Evolutionary conservation across 2,888 invertebrate species (phyloP).

Genomic region (Hyalella azteca): DNA sequence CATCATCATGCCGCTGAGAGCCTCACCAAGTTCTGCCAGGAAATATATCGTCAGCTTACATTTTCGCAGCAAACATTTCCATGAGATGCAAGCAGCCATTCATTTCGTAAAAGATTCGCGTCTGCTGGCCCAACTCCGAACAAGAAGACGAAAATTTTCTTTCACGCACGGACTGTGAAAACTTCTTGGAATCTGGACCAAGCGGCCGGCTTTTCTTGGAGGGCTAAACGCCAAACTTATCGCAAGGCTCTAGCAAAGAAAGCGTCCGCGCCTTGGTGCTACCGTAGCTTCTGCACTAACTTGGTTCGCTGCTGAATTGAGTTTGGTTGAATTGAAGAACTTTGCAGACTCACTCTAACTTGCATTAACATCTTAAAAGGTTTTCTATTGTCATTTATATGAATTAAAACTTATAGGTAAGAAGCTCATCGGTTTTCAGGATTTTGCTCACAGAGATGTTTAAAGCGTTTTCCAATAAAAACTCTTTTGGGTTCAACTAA

Average conservation of each 20-base stretch:
- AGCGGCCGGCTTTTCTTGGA: background rate
- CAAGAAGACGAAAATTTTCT: background rate
- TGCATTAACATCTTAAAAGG: too few species aligned
- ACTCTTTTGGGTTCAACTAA: too few species aligned
- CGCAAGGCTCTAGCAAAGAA: background rate
- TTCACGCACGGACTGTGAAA: slow-evolving; percentile 1
- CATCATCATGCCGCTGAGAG: too few species aligned
- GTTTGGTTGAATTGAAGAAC: background rate
- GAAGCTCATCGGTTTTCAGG: too few species aligned
- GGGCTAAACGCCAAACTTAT: background rate
- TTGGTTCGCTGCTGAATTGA: background rate
- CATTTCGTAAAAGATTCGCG: background rate
- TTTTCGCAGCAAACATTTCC: background rate
- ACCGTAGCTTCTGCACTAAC: background rate
- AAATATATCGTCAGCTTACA: background rate
- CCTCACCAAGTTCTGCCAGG: too few species aligned
- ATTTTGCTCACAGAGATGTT: too few species aligned
- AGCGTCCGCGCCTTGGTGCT: background rate
- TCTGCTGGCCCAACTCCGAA: background rate
- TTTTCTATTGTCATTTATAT: too few species aligned
- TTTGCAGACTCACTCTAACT: background rate
- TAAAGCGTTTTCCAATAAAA: too few species aligned
- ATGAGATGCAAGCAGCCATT: background rate
- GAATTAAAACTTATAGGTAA: too few species aligned
- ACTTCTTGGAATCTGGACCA: background rate